phyloP scores from a whole-genome alignment of 1,140 invertebrate species.

The Acyrthosiphon pisum region DNA sequence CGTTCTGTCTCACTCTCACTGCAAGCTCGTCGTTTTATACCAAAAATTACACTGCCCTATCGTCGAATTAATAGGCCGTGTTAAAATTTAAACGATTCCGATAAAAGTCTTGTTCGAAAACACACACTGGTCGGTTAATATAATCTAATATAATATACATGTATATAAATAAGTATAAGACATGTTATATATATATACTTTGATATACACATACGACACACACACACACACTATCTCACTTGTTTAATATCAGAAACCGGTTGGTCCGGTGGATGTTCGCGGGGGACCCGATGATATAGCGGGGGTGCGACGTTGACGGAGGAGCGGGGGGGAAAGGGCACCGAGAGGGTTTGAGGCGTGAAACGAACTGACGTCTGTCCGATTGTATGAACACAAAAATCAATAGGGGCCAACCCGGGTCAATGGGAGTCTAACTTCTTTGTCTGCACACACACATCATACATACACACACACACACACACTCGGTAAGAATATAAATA shows the following conservation, averaged over 20 bases:
- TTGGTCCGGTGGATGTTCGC: not conserved
- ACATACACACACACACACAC: not conserved
- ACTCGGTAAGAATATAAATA: not conserved
- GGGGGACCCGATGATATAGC: not conserved
- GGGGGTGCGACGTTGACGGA: not conserved
- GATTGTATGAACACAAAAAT: constrained; percentile 50
- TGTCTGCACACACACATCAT: not conserved
- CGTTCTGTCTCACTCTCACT: not conserved
- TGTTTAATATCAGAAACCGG: not conserved
- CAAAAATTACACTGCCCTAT: not conserved
- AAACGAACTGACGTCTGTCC: constrained; percentile 36
- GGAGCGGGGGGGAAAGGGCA: not conserved
- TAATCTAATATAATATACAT: not conserved
- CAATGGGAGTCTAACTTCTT: constrained; percentile 16
- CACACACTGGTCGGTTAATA: not conserved
- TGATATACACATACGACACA: not conserved
- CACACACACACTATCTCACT: not conserved
- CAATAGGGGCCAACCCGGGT: constrained; percentile 39
- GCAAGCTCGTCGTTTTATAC: not conserved
- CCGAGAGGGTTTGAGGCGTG: constrained; percentile 31
- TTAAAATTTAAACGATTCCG: constrained; percentile 52
- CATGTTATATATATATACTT: not conserved
- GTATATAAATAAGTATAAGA: too few species aligned
- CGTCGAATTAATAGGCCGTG: constrained; percentile 46
- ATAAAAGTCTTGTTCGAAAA: constrained; percentile 43